A percentile compares a stretch with the other conserved stretches of the same genome.
Conservation (phyloP, 2,888 invertebrate genomes). For the Lordiphosa fenestrarum region DNA sequence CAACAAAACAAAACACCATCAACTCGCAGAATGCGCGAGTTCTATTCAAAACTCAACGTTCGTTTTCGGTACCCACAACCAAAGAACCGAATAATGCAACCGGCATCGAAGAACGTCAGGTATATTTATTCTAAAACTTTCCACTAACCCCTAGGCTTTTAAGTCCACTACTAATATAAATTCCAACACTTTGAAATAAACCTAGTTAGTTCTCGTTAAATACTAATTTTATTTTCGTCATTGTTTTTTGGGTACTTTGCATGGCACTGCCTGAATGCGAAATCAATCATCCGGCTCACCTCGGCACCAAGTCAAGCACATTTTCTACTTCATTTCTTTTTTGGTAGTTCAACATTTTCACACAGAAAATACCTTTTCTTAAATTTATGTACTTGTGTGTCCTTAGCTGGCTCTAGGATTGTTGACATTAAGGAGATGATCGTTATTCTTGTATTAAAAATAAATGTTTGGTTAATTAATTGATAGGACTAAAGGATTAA, state of each 20-base stretch:
- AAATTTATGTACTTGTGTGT: not conserved
- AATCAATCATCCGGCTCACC: conserved; percentile 13
- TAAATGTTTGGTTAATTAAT: too few species aligned
- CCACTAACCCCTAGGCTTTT: conserved; percentile 27
- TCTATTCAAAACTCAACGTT: conserved; percentile 95
- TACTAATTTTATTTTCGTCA: conserved; percentile 1
- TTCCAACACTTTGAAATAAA: conserved; percentile 4
- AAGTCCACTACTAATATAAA: conserved; percentile 25
- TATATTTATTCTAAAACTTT: conserved; percentile 55
- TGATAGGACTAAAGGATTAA: too few species aligned
- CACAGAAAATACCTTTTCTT: conserved; percentile 4
- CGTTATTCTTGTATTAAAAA: too few species aligned
- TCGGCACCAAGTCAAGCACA: conserved; percentile 21
- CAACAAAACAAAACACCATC: conserved; percentile 14
- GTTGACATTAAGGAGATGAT: too few species aligned
- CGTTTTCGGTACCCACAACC: conserved; percentile 94
- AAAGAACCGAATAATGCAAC: conserved; percentile 84
- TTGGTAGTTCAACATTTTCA: conserved; percentile 17
- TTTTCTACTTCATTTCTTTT: conserved; percentile 16
- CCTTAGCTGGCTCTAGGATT: too few species aligned
- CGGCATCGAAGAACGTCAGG: conserved; percentile 81
- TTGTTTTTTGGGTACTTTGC: conserved; percentile 36
- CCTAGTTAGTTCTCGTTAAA: not conserved
- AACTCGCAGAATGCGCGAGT: conserved; percentile 84
- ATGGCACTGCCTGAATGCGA: conserved; percentile 42